Percentiles rank a stretch among this genome's conserved stretches.
Conservation (phyloP, 2,888 invertebrate genomes). For the Phalangium opilio region DNA sequence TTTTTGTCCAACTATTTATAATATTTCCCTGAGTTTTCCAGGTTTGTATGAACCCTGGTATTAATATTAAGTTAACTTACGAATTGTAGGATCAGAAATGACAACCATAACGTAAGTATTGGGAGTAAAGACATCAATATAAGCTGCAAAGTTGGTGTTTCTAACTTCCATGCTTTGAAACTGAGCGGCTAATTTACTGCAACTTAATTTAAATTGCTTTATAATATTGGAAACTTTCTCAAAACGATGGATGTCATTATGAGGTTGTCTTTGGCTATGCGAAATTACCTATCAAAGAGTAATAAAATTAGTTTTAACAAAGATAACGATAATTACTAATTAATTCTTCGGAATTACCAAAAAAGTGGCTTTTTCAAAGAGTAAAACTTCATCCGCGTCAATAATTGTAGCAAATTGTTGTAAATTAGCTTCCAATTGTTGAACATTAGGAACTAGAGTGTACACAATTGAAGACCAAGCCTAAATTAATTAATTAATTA, state of each 20-base stretch:
- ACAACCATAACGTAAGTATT: constrained; percentile 99
- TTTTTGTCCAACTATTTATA: too few species aligned
- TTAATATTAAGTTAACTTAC: constrained; percentile 42
- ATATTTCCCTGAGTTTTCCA: too few species aligned
- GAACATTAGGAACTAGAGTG: constrained; percentile 95
- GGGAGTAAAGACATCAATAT: constrained; percentile 95
- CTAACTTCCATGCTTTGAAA: constrained; percentile 98
- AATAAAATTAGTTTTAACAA: too few species aligned
- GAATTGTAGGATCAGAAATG: constrained; percentile 91
- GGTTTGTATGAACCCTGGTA: too few species aligned
- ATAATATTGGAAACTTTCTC: constrained; percentile 99
- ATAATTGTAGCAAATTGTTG: constrained; percentile 91
- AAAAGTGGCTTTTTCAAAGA: constrained; percentile 96
- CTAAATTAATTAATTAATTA: constrained; percentile 27
- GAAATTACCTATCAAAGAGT: constrained; percentile 66
- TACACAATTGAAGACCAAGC: constrained; percentile 99
- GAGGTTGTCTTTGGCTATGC: constrained; percentile 76
- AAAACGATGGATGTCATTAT: constrained; percentile 91
- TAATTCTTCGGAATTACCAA: constrained; percentile 40
- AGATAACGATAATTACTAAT: neutral
- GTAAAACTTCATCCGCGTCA: constrained; percentile 93
- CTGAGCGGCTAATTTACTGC: constrained; percentile 89
- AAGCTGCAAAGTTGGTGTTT: constrained; percentile 92
- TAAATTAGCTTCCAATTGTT: constrained; percentile 81
- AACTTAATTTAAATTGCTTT: constrained; percentile 97